Evolutionary conservation across 2,888 invertebrate genomes (phyloP).

Genomic region (Oeneis ivallda): DNA sequence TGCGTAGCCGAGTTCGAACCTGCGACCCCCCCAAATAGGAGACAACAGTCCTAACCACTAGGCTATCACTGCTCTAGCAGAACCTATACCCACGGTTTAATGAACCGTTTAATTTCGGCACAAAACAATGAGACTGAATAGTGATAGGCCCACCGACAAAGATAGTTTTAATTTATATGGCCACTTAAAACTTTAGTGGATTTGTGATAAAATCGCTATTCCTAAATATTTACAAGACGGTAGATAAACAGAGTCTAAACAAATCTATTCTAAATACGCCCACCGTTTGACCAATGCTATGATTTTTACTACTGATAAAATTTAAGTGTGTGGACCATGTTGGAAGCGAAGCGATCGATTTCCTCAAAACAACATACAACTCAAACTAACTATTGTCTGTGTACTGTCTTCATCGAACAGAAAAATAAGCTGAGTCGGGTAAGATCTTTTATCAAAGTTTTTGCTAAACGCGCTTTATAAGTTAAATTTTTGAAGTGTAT

Average conservation of each 20-base stretch:
- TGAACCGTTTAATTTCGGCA: background rate
- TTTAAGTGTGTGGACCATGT: constrained; percentile 16
- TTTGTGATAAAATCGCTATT: constrained; percentile 27
- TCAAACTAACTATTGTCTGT: background rate
- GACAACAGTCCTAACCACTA: too few species aligned
- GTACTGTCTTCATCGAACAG: too few species aligned
- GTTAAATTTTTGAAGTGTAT: too few species aligned
- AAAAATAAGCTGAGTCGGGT: too few species aligned
- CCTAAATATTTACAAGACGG: constrained; percentile 34
- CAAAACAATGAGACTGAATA: background rate
- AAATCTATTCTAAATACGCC: constrained; percentile 43
- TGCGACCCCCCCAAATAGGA: too few species aligned
- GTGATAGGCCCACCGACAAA: constrained; percentile 7
- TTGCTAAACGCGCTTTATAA: too few species aligned
- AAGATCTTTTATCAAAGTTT: too few species aligned
- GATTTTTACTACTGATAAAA: constrained; percentile 36
- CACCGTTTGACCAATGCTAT: constrained; percentile 38
- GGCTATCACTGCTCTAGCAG: too few species aligned
- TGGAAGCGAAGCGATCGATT: background rate
- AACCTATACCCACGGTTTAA: too few species aligned
- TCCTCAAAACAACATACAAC: background rate
- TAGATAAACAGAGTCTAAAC: constrained; percentile 36
- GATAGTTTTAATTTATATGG: constrained; percentile 25
- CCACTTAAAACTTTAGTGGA: constrained; percentile 21
- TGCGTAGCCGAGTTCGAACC: too few species aligned